Conservation (phyloP, 2,888 invertebrate species). For the Tortrix viridana region DNA sequence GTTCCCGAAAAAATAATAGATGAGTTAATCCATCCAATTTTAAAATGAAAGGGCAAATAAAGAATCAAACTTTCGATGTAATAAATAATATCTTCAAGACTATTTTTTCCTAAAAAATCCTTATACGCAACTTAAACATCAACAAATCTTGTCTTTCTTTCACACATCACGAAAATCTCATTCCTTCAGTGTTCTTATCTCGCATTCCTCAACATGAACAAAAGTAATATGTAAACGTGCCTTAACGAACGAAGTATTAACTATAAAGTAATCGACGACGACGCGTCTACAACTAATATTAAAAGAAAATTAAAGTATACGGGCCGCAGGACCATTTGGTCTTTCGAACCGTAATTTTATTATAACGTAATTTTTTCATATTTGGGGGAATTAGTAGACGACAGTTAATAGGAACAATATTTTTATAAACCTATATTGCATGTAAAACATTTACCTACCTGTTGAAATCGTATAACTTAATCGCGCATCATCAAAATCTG, state of each 20-base stretch:
- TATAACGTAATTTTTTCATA: too few relatives aligned
- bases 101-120: not conserved
- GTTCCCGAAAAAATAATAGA: too few relatives aligned
- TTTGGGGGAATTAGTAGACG: too few relatives aligned
- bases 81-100: not conserved
- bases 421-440: not conserved
- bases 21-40: too few relatives aligned
- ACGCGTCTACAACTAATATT: not conserved
- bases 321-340: slow-evolving; percentile 16
- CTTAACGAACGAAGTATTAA: slow-evolving; percentile 3
- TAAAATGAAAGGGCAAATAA: too few relatives aligned
- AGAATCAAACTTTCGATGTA: too few relatives aligned
- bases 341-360: not conserved
- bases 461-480: not conserved
- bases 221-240: not conserved
- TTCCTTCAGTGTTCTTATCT: not conserved
- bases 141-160: too few relatives aligned
- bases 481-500: not conserved
- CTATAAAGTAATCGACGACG: not conserved
- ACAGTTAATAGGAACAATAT: too few relatives aligned
- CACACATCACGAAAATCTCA: not conserved
- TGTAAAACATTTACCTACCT: not conserved
- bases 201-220: slow-evolving; percentile 7
- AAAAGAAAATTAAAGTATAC: not conserved
- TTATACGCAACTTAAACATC: too few relatives aligned